Base-by-base conservation (phyloP, 2,113 vertebrate species). In the Melanerpes aurifrons region DNA sequence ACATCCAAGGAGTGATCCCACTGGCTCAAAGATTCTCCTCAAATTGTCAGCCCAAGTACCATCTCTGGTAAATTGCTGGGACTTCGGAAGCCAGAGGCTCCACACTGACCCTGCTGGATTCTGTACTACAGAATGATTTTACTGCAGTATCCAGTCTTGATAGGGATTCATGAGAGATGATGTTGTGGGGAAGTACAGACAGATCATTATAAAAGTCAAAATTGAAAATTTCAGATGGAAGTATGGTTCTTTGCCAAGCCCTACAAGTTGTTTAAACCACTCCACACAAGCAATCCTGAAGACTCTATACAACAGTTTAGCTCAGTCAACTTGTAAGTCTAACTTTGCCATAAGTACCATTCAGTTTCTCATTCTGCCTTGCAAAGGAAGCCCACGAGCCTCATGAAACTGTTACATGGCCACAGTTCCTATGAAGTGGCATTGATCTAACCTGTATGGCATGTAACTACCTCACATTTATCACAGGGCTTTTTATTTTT, bases 151-250 rank as follows among this genome's bases (percentile, higher is more conserved):
- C 25, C 61, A 35, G 4, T 43, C 40, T 80, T 18, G 3, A 68
- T 10, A 0, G 0, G 18, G 16, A 37, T 64, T 25, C 45, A 37
- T 0, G 0, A 21, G 17, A 84, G 32, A 68, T 1, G 1, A 10
- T 57, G 32, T 54, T 78, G 9, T 13, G 6, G 10, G 37, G 15
- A 67, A 68, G 35, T 22, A 48, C 6, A 57, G 35, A 66, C 15
- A 59, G 31, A 87, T 29, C 19, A 71, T 64, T 20, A 48, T 8
- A 61, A 84, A 85, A 82, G 59, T 25, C 59, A 64, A 13, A 0
- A 2, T 45, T 47, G 31, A 10, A 66, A 58, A 66, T 48, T 66
- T 82, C 68, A 87, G 28, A 24, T 4, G 21, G 16, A 59, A 63
- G 35, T 67, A n/a, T 3, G 6, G 15, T 22, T 69, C 43, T 66